Percentiles rank a stretch among this genome's conserved stretches.
phyloP scores from a whole-genome alignment of 2,113 vertebrate species.

The Australoheros scitulus region DNA sequence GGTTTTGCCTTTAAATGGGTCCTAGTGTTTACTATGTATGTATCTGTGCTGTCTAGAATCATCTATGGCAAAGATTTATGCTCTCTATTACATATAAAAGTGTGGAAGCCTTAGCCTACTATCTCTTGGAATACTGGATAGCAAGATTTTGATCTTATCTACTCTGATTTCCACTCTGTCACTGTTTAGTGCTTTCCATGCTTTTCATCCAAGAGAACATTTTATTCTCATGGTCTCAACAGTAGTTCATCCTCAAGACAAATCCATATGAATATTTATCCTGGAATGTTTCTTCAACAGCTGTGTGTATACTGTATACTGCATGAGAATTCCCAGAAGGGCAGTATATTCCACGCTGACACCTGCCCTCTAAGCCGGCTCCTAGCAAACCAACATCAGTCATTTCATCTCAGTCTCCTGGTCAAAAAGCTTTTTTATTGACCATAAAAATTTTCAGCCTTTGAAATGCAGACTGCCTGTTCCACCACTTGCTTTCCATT shows the following conservation, averaged over 20 bases:
- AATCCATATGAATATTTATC: slow-evolving; percentile 28
- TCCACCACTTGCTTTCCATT: slow-evolving; percentile 9
- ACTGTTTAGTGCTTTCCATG: not conserved
- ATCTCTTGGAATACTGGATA: slow-evolving; percentile 6
- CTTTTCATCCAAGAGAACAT: not conserved
- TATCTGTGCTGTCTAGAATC: not conserved
- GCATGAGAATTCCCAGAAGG: slow-evolving; percentile 29
- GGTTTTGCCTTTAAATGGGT: not conserved
- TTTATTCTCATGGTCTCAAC: not conserved
- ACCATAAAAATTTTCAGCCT: slow-evolving; percentile 56
- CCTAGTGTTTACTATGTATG: not conserved
- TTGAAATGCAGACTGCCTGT: slow-evolving; percentile 28
- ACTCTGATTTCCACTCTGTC: slow-evolving; percentile 26
- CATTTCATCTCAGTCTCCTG: slow-evolving; percentile 37
- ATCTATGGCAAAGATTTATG: slow-evolving; percentile 13
- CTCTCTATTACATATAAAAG: not conserved
- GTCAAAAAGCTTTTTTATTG: slow-evolving; percentile 60
- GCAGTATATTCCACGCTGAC: slow-evolving; percentile 53
- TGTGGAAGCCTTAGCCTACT: not conserved
- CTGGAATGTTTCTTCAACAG: slow-evolving; percentile 23
- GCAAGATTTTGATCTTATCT: slow-evolving; percentile 22
- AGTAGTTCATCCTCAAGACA: slow-evolving; percentile 18
- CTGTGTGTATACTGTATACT: not conserved
- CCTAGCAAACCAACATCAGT: slow-evolving; percentile 16
- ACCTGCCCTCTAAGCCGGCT: slow-evolving; percentile 30